A percentile compares a stretch with the other conserved stretches of the same genome.
phyloP scores from a whole-genome alignment of 2,888 invertebrate species.

The Meandrusa payeni region DNA sequence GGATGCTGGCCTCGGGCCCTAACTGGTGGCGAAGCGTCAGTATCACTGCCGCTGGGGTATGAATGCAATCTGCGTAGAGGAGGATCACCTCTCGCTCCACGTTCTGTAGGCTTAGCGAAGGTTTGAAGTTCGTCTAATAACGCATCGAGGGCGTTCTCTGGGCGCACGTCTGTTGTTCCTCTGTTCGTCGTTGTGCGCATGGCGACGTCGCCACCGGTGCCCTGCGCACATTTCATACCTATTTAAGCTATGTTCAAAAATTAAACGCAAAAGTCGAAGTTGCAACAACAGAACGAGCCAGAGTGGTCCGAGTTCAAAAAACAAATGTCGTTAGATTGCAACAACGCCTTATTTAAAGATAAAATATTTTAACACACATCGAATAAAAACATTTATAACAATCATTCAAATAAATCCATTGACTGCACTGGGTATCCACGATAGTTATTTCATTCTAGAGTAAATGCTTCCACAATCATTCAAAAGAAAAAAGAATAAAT shows the following conservation, averaged over 20 bases:
- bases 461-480: constrained; percentile 63
- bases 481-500: constrained; percentile 56
- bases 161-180: constrained; percentile 74
- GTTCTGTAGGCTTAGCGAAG: constrained; percentile 86
- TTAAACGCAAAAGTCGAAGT: constrained; percentile 55
- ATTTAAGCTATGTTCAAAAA: constrained; percentile 60
- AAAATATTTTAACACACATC: constrained; percentile 47
- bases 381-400: constrained; percentile 60
- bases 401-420: constrained; percentile 60
- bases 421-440: constrained; percentile 65
- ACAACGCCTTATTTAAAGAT: constrained; percentile 55
- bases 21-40: constrained; percentile 88
- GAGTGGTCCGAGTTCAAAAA: no score
- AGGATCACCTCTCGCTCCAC: constrained; percentile 75
- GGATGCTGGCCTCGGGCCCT: constrained; percentile 81
- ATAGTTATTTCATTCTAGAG: constrained; percentile 42
- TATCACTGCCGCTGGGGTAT: constrained; percentile 92
- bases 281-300: constrained; percentile 50
- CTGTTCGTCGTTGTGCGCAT: constrained; percentile 47
- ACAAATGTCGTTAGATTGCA: constrained; percentile 37
- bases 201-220: constrained; percentile 45
- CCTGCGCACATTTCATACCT: constrained; percentile 68
- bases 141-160: constrained; percentile 99
- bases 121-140: constrained; percentile 96
- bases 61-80: constrained; percentile 89